A percentile compares a stretch with the other conserved stretches of the same genome.
Conservation (phyloP, 2,113 vertebrate species). For the Aspidoscelis tigris region DNA sequence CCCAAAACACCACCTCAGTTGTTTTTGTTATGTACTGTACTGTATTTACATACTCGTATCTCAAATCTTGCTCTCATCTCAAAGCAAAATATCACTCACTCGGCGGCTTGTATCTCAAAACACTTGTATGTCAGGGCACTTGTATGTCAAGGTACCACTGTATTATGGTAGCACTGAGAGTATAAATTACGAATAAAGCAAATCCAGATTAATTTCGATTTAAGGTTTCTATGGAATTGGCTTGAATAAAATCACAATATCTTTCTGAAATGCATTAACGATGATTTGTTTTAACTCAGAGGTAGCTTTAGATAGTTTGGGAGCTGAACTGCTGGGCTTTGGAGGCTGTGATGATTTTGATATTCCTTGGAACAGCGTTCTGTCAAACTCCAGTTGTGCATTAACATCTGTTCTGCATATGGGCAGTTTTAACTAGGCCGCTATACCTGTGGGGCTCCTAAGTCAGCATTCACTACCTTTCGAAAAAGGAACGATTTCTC, state of each 20-base stretch:
- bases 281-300: not conserved
- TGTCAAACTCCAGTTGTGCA: not conserved
- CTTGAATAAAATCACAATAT: not conserved
- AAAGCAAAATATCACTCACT: no score
- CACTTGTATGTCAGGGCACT: no score
- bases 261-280: not conserved
- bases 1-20: no score
- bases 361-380: not conserved
- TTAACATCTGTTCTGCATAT: not conserved
- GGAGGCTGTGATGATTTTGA: not conserved
- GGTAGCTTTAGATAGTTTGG: not conserved
- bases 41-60: no score
- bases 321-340: not conserved
- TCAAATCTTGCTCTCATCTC: no score
- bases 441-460: constrained; percentile 1
- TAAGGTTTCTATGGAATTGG: not conserved
- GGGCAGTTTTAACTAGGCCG: not conserved
- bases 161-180: no score
- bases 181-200: no score
- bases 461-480: constrained; percentile 1
- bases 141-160: no score
- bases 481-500: not conserved
- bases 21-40: no score
- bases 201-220: no score
- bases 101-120: no score